phyloP scores from a whole-genome alignment of 2,113 vertebrate species.

The Hippocampus comes region DNA sequence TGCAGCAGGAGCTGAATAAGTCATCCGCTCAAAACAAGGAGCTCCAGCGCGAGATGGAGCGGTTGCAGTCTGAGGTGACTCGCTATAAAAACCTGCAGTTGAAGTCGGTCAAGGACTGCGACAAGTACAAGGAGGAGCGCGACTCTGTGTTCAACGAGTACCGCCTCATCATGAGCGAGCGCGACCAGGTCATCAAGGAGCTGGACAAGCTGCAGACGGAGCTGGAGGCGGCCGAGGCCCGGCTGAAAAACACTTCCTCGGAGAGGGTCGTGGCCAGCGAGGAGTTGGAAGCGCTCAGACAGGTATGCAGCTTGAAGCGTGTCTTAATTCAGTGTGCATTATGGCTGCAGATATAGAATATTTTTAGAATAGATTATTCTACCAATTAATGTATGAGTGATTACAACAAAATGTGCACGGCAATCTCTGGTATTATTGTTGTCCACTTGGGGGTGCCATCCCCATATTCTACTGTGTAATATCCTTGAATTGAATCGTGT shows the following conservation, averaged over 20 bases:
- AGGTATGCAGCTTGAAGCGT: conserved; percentile 69
- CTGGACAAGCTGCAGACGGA: conserved; percentile 95
- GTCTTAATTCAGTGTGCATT: neutral
- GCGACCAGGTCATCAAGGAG: conserved; percentile 98
- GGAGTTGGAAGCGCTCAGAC: conserved; percentile 91
- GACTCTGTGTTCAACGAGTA: conserved; percentile 97
- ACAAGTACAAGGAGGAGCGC: conserved; percentile 96
- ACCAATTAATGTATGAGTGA: too few species aligned
- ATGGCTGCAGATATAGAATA: too few species aligned
- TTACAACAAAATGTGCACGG: too few species aligned
- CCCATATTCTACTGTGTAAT: too few species aligned
- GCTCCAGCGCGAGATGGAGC: conserved; percentile 92
- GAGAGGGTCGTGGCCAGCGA: conserved; percentile 93
- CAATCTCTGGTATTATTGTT: too few species aligned
- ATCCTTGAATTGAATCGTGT: too few species aligned
- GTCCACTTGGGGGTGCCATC: too few species aligned
- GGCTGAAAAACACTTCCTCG: conserved; percentile 91
- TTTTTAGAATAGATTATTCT: too few species aligned
- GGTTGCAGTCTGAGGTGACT: conserved; percentile 91
- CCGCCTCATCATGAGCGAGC: conserved; percentile 96
- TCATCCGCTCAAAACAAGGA: conserved; percentile 92
- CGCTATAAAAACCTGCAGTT: conserved; percentile 91
- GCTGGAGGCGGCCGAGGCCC: conserved; percentile 89
- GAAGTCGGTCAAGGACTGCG: conserved; percentile 87
- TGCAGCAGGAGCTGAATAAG: conserved; percentile 91